A percentile compares a stretch with the other conserved stretches of the same genome.
Evolutionary conservation across 2,888 invertebrate genomes (phyloP).

Genomic region (Xanthostigma xanthostigma): DNA sequence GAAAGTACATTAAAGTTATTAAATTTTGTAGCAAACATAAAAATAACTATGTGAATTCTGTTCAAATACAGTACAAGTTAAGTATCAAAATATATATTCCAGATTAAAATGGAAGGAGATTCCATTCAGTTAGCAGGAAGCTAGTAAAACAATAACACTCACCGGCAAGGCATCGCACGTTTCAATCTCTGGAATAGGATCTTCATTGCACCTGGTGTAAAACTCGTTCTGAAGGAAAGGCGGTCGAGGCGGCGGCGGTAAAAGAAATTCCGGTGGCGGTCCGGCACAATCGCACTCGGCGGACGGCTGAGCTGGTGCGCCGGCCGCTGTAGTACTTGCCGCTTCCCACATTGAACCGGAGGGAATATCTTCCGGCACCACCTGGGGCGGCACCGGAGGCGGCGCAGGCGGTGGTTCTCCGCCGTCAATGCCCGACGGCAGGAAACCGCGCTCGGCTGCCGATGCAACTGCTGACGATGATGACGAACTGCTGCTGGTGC

Average conservation of each 20-base stretch:
- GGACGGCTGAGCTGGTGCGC: slow-evolving; percentile 48
- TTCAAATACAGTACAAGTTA: too few relatives aligned
- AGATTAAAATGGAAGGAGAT: too few relatives aligned
- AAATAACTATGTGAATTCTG: too few relatives aligned
- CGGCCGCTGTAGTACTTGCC: slow-evolving; percentile 13
- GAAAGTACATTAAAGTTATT: too few relatives aligned
- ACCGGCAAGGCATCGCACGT: slow-evolving; percentile 66
- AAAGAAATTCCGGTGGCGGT: slow-evolving; percentile 57
- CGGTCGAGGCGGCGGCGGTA: slow-evolving; percentile 60
- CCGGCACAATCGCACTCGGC: slow-evolving; percentile 63
- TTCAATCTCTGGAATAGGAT: slow-evolving; percentile 53
- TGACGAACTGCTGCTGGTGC: background rate
- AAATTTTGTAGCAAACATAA: too few relatives aligned
- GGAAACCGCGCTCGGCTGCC: background rate
- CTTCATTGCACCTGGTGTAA: slow-evolving; percentile 54
- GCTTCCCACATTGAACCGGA: too few relatives aligned
- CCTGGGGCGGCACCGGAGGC: background rate
- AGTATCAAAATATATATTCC: too few relatives aligned
- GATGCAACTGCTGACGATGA: background rate
- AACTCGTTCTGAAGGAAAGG: slow-evolving; percentile 49
- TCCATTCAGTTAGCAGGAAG: background rate
- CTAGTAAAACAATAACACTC: slow-evolving; percentile 27
- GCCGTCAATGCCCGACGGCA: slow-evolving; percentile 7
- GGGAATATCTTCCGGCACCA: too few relatives aligned
- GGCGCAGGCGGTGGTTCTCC: slow-evolving; percentile 12